A percentile compares a stretch with the other conserved stretches of the same genome.
These are phyloP conservation scores for Austrofundulus limnaeus DNA, from an alignment of 2,113 vertebrate genomes.

Conservation along the genomic window DNA sequence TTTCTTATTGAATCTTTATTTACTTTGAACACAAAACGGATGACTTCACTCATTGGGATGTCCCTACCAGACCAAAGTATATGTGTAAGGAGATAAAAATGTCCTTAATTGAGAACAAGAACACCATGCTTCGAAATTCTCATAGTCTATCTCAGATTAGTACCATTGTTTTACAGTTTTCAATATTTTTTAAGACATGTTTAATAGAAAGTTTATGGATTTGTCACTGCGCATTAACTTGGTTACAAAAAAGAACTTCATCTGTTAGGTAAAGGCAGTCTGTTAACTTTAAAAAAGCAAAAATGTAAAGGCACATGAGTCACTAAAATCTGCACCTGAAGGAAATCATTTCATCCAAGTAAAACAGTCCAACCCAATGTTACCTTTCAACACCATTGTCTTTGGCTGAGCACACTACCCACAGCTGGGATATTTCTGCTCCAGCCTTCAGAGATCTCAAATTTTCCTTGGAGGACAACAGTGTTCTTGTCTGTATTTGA, in stretches of 20 bases:
- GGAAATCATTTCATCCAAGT: slow-evolving; percentile 45
- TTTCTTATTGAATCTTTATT: slow-evolving; percentile 33
- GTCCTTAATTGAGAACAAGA: no score
- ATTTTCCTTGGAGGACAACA: slow-evolving; percentile 5
- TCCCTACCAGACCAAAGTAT: slow-evolving; percentile 29
- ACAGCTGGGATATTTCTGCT: slow-evolving; percentile 27
- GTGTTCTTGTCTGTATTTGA: background rate
- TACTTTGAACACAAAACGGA: slow-evolving; percentile 42
- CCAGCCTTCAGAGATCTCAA: background rate
- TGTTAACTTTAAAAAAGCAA: slow-evolving; percentile 2
- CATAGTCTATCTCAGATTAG: background rate
- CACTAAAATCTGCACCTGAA: slow-evolving; percentile 41
- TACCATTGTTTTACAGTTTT: no score
- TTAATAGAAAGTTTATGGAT: background rate
- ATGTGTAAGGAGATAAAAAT: slow-evolving; percentile 43
- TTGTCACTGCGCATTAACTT: background rate
- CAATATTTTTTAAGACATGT: background rate
- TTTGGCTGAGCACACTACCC: slow-evolving; percentile 16
- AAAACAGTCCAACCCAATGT: slow-evolving; percentile 40
- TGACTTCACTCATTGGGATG: slow-evolving; percentile 42
- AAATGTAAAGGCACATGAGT: slow-evolving; percentile 1
- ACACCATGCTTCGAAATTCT: no score
- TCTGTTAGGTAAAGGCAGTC: background rate
- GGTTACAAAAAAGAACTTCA: background rate
- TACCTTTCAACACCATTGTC: slow-evolving; percentile 31